Evolutionary conservation across 1,140 invertebrate species (phyloP).

Genomic region (Trypoxylus dichotomus): DNA sequence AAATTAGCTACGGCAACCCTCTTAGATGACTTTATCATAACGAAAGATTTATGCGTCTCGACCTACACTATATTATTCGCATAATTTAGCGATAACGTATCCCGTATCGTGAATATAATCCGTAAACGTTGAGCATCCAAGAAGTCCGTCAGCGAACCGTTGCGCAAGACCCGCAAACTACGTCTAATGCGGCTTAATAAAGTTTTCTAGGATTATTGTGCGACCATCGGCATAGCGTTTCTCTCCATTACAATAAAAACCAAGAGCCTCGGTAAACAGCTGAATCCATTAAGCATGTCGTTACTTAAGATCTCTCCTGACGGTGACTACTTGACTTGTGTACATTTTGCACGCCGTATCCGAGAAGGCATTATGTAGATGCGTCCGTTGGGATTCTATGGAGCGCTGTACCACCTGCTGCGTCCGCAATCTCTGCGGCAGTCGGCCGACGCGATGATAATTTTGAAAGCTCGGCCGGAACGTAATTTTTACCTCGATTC

Average conservation of each 20-base stretch:
- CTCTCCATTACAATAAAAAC: conserved; percentile 6
- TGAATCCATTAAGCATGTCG: conserved; percentile 18
- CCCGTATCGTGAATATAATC: not conserved
- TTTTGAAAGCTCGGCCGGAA: not conserved
- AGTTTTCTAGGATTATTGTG: not conserved
- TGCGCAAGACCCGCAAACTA: not conserved
- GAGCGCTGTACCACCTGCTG: not conserved
- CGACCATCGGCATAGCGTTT: not conserved
- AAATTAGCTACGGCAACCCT: no score
- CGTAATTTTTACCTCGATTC: not conserved
- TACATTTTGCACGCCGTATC: conserved; percentile 23
- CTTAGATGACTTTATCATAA: no score
- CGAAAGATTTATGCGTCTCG: no score
- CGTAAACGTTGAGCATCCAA: not conserved
- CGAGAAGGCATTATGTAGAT: conserved; percentile 14
- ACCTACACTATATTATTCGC: not conserved
- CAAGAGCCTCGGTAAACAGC: conserved; percentile 16
- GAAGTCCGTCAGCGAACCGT: not conserved
- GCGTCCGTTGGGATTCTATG: not conserved
- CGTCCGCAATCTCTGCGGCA: not conserved
- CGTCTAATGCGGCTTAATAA: conserved; percentile 4
- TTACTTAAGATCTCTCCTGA: conserved; percentile 12
- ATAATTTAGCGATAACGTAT: not conserved
- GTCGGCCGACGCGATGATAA: not conserved
- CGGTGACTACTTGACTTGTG: conserved; percentile 21